phyloP scores from a whole-genome alignment of 2,888 invertebrate species.

The Priocnemis perturbator region DNA sequence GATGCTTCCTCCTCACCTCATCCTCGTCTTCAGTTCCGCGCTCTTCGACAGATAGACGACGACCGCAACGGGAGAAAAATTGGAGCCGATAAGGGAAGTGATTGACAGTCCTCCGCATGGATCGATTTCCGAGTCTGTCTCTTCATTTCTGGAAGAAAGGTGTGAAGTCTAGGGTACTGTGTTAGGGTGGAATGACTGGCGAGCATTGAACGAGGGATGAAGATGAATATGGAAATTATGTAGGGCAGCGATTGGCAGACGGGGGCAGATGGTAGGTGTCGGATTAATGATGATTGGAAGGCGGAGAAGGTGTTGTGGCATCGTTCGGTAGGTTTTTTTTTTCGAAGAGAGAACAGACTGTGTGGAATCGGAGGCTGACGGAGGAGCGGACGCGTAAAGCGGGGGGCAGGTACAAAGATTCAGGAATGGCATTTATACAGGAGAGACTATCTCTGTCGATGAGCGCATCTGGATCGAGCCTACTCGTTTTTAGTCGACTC shows the following conservation, averaged over 20 bases:
- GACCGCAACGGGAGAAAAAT: too few species aligned
- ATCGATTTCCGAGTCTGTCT: not conserved
- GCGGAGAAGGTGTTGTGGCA: too few species aligned
- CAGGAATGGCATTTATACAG: not conserved
- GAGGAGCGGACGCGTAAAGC: too few species aligned
- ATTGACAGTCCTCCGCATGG: not conserved
- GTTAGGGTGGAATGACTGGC: too few species aligned
- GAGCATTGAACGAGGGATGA: too few species aligned
- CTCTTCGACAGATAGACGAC: not conserved
- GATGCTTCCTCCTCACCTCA: conserved; percentile 12
- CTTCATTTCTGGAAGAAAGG: too few species aligned
- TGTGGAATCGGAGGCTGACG: not conserved
- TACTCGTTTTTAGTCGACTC: too few species aligned
- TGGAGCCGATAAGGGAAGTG: not conserved
- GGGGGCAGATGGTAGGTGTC: too few species aligned
- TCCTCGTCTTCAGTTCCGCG: not conserved
- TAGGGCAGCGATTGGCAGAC: too few species aligned
- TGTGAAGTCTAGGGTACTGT: too few species aligned
- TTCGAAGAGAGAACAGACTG: not conserved
- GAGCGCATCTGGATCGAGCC: not conserved
- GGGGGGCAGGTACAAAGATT: not conserved
- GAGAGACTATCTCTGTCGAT: not conserved
- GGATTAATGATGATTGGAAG: too few species aligned
- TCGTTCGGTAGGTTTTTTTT: not conserved
- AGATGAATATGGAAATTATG: too few species aligned